These are phyloP conservation scores for Caerostris darwini DNA, from an alignment of 1,140 invertebrate genomes.

Conservation along the genomic window DNA sequence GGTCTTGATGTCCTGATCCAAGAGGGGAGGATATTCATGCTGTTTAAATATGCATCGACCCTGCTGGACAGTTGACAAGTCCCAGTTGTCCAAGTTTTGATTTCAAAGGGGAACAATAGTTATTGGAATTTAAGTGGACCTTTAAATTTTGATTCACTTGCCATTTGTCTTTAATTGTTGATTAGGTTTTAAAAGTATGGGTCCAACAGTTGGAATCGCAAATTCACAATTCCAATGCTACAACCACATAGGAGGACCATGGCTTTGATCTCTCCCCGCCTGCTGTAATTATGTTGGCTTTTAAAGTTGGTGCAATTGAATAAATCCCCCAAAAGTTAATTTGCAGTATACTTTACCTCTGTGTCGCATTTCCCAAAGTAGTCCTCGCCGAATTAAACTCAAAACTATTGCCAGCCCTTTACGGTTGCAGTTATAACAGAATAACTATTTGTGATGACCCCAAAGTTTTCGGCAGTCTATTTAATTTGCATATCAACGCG, in stretches of 20 bases:
- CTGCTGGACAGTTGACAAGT: background rate
- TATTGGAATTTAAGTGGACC: constrained; percentile 69
- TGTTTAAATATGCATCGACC: constrained; percentile 68
- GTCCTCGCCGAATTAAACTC: background rate
- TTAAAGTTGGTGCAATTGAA: constrained; percentile 68
- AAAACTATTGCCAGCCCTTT: background rate
- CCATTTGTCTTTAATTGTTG: constrained; percentile 76
- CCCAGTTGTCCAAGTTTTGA: constrained; percentile 70
- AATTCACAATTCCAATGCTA: background rate
- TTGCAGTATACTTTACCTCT: constrained; percentile 8
- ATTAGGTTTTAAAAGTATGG: constrained; percentile 74
- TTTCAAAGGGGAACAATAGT: constrained; percentile 76
- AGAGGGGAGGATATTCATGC: constrained; percentile 29
- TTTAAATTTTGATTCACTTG: constrained; percentile 74
- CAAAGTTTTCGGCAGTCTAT: background rate
- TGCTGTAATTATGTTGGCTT: background rate
- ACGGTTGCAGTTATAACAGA: no score
- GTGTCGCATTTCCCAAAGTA: background rate
- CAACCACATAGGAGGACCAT: background rate
- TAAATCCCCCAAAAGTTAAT: constrained; percentile 55
- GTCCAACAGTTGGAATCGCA: background rate
- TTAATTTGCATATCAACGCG: background rate
- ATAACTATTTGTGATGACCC: background rate
- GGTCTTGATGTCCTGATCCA: constrained; percentile 12
- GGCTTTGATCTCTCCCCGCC: constrained; percentile 44